phyloP scores from a whole-genome alignment of 2,888 invertebrate genomes.

The Tanytarsus gracilentus region DNA sequence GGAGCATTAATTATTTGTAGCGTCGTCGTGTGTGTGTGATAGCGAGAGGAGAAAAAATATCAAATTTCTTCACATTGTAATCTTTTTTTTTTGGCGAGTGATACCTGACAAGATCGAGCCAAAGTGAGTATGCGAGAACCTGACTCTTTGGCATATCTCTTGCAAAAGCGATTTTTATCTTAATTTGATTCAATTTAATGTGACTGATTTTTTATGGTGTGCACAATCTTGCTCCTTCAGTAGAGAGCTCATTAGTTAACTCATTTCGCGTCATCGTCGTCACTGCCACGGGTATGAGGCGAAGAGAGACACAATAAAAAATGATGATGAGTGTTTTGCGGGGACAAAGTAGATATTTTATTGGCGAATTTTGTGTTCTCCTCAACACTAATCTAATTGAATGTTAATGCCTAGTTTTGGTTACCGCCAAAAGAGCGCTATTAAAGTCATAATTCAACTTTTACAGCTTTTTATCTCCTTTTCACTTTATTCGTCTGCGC shows the following conservation, averaged over 20 bases:
- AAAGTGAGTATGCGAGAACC: too few relatives aligned
- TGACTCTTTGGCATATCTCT: too few relatives aligned
- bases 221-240: background rate
- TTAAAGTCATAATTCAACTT: conserved; percentile 24
- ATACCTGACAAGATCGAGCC: too few relatives aligned
- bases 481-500: background rate
- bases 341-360: conserved; percentile 28
- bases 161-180: too few relatives aligned
- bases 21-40: too few relatives aligned
- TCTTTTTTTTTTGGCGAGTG: too few relatives aligned
- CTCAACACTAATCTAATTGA: conserved; percentile 21
- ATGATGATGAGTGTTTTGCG: conserved; percentile 21
- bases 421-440: conserved; percentile 18
- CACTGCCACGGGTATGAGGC: background rate
- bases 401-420: conserved; percentile 21
- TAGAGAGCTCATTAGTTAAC: background rate
- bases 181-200: conserved; percentile 14
- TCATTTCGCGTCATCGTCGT: background rate
- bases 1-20: too few relatives aligned
- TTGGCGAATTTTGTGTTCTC: conserved; percentile 9
- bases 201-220: background rate
- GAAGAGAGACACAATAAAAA: background rate
- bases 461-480: background rate
- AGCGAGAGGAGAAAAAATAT: too few relatives aligned
- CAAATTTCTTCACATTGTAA: too few relatives aligned